Evolutionary conservation across 1,140 invertebrate species (phyloP), one percentile per base, ranked within the genome.

Genomic region (Onthophagus taurus): DNA sequence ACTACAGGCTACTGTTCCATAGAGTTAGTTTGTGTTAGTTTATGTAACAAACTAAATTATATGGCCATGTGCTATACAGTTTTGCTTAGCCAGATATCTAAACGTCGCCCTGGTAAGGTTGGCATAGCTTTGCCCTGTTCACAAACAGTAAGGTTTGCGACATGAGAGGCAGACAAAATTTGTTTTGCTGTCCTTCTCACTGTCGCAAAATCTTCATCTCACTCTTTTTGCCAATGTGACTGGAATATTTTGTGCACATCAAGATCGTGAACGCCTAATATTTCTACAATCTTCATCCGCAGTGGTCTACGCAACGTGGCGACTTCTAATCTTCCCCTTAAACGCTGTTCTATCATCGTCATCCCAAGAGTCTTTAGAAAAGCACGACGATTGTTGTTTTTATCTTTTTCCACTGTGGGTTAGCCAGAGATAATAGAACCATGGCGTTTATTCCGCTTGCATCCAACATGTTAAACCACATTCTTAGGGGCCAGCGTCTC

Each of bases 401-500:
- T 19, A 2, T 12, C n/a, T 16, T 7, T 16, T 20, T 36, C 34
- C 34, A 36, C 21, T 36, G 12, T 9, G 16, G 34, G 21, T 36
- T 36, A 2, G 34, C 18, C 12, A 36, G 34, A 5, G 17, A 36
- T 19, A 36, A 36, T 20, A 36, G 12, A 14, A 39, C 23, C 37
- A 39, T 39, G 20, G 31, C 30, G 34, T 43, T 43, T n/a, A 43
- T 43, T 31, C 42, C 30, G 16, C 9, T 17, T 11, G 30, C 31
- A 12, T 21, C 30, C 4, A 33, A 12, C 21, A 16, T 24, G 13
- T 39, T 39, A 20, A 12, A 39, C 2, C 1, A 39, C 9, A 39
- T 14, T 26, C 30, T 34, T 18, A 51, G 13, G 23, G 47, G 50
- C 47, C 50, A 49, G 7, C 50, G 30, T 17, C 33, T 45, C 11